These are phyloP conservation scores for Macrobrachium rosenbergii DNA, from an alignment of 1,140 invertebrate genomes.

Conservation along the genomic window DNA sequence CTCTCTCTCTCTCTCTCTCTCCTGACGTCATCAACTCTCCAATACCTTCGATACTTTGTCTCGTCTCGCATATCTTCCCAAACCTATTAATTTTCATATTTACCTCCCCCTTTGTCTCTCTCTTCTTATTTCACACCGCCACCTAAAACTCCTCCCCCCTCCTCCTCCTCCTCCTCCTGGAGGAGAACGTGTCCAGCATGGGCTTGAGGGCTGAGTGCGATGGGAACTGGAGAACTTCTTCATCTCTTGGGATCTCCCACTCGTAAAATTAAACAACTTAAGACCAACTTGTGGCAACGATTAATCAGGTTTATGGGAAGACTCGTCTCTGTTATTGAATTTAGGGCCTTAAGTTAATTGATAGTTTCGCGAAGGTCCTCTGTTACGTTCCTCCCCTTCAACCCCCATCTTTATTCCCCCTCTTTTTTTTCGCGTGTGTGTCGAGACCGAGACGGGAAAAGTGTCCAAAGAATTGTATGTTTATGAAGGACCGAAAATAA, in stretches of 20 bases:
- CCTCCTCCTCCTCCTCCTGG: neutral
- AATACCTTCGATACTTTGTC: too few relatives aligned
- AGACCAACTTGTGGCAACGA: constrained; percentile 22
- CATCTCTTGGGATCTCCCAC: constrained; percentile 10
- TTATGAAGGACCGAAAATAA: too few relatives aligned
- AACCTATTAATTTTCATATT: too few relatives aligned
- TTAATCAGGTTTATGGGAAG: constrained; percentile 21
- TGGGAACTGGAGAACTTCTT: constrained; percentile 17
- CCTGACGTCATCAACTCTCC: too few relatives aligned
- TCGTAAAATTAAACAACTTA: constrained; percentile 25
- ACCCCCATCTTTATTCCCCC: neutral
- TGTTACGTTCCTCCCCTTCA: neutral
- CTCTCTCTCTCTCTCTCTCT: too few relatives aligned
- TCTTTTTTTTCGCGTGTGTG: too few relatives aligned
- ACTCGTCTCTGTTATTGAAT: constrained; percentile 18
- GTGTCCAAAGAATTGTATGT: too few relatives aligned
- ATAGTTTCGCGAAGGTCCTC: neutral
- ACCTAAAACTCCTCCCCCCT: too few relatives aligned
- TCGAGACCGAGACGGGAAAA: too few relatives aligned
- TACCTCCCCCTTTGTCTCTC: too few relatives aligned
- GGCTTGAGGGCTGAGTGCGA: constrained; percentile 3
- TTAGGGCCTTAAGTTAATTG: constrained; percentile 17
- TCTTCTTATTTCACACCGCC: too few relatives aligned
- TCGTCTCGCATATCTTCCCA: too few relatives aligned
- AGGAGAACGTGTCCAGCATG: constrained; percentile 8